Evolutionary conservation across 1,140 invertebrate genomes (phyloP).

Genomic region (Drosophila nebulosa): DNA sequence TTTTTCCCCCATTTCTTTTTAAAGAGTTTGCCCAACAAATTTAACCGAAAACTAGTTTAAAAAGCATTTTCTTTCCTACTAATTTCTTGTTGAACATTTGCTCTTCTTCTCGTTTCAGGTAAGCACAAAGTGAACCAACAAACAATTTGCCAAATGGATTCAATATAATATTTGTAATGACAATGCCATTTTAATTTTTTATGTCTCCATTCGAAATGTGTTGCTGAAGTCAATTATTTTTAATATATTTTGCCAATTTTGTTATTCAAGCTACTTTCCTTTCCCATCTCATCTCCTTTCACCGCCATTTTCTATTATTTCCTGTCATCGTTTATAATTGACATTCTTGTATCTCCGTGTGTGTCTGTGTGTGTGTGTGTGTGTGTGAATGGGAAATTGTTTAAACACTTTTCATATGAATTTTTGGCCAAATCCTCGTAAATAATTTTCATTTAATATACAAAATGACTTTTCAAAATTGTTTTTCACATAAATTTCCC

Average conservation of each 20-base stretch:
- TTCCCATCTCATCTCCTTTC: not conserved
- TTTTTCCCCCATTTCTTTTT: constrained; percentile 33
- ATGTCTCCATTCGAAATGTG: constrained; percentile 16
- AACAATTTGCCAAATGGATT: constrained; percentile 3
- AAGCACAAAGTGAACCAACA: constrained; percentile 30
- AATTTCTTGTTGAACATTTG: constrained; percentile 13
- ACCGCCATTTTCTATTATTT: constrained; percentile 9
- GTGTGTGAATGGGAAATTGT: constrained; percentile 18
- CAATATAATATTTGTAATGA: constrained; percentile 33
- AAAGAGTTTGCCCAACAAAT: constrained; percentile 46
- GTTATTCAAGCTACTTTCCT: not conserved
- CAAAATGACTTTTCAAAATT: constrained; percentile 28
- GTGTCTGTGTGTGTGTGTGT: not conserved
- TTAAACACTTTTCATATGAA: constrained; percentile 42
- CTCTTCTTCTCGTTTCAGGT: constrained; percentile 10
- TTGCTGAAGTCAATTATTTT: constrained; percentile 24
- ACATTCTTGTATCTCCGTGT: constrained; percentile 20
- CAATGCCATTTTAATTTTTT: constrained; percentile 44
- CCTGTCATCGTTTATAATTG: constrained; percentile 36
- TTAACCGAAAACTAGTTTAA: constrained; percentile 26
- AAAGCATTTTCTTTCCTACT: constrained; percentile 12
- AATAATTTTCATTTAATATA: constrained; percentile 7
- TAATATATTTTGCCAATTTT: constrained; percentile 37
- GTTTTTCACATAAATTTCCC: constrained; percentile 12
- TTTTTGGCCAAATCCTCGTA: constrained; percentile 18